A percentile compares a stretch with the other conserved stretches of the same genome.
Conservation (phyloP, 2,113 vertebrate species). For the Campylomormyrus tamandua region DNA sequence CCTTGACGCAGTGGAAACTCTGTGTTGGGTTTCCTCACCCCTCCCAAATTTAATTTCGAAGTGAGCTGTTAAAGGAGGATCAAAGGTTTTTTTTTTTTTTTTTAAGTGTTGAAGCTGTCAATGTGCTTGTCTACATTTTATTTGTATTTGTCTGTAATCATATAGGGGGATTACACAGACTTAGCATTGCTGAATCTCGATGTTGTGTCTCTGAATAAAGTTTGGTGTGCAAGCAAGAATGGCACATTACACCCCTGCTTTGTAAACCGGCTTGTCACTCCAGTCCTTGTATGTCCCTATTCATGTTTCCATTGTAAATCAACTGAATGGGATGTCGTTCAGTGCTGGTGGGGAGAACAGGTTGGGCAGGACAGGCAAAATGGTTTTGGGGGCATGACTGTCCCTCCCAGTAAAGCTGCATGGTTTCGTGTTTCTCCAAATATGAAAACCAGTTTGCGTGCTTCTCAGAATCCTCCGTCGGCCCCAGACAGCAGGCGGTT, state of each 20-base stretch:
- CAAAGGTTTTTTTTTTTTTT: no score
- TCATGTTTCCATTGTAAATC: background rate
- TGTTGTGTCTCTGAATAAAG: background rate
- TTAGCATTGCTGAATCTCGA: background rate
- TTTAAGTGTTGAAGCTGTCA: background rate
- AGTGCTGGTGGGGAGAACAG: background rate
- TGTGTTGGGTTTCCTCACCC: background rate
- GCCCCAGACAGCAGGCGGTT: background rate
- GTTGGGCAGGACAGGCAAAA: background rate
- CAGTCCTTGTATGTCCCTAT: background rate
- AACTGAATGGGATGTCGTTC: background rate
- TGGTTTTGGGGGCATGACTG: background rate
- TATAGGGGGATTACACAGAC: background rate
- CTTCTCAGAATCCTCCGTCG: background rate
- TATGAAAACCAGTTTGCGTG: background rate
- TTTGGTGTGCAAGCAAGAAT: background rate
- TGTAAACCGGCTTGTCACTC: background rate
- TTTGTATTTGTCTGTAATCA: background rate
- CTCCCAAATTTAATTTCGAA: background rate
- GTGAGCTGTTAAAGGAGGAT: background rate
- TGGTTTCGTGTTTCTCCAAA: background rate
- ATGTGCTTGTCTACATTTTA: background rate
- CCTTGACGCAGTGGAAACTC: background rate
- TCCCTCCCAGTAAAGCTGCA: background rate
- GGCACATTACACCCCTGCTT: background rate